A percentile compares a stretch with the other conserved stretches of the same genome.
These are phyloP conservation scores for Drosophila pectinifera DNA, from an alignment of 1,140 invertebrate genomes.

Conservation along the genomic window DNA sequence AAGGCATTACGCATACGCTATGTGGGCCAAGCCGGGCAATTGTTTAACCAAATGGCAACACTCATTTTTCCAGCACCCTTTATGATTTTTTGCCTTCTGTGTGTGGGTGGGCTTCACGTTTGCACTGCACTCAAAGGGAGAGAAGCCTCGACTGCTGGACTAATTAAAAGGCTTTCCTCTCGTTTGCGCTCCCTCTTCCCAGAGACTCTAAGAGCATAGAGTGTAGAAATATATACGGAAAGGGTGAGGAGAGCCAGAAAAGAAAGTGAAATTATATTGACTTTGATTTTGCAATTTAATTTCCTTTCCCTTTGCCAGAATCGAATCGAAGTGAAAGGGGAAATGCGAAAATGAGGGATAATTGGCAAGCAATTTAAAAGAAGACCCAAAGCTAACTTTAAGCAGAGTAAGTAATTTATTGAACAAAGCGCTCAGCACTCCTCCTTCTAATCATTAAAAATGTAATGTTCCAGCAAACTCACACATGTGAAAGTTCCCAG, in stretches of 20 bases:
- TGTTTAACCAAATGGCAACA: conserved; percentile 78
- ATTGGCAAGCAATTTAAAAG: conserved; percentile 6
- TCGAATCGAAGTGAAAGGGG: conserved; percentile 1
- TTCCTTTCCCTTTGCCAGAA: conserved; percentile 27
- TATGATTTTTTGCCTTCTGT: conserved; percentile 8
- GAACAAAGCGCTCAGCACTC: background rate
- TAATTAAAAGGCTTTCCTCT: conserved; percentile 66
- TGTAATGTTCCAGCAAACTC: background rate
- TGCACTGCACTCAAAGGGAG: conserved; percentile 64
- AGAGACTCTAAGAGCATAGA: background rate
- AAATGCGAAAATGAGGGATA: conserved; percentile 20
- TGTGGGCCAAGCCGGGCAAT: conserved; percentile 75
- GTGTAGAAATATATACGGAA: conserved; percentile 1
- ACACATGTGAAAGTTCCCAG: conserved; percentile 35
- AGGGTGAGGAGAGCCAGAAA: conserved; percentile 19
- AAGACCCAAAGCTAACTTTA: background rate
- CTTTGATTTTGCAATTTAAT: conserved; percentile 77
- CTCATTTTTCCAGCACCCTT: conserved; percentile 44
- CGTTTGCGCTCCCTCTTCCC: background rate
- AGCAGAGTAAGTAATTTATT: background rate
- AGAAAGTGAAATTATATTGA: conserved; percentile 80
- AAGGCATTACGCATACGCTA: conserved; percentile 78
- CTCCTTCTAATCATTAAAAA: background rate
- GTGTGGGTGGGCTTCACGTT: conserved; percentile 40
- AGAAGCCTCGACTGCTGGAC: conserved; percentile 42